phyloP scores from a whole-genome alignment of 1,140 invertebrate genomes.

The Ceratosolen solmsi region DNA sequence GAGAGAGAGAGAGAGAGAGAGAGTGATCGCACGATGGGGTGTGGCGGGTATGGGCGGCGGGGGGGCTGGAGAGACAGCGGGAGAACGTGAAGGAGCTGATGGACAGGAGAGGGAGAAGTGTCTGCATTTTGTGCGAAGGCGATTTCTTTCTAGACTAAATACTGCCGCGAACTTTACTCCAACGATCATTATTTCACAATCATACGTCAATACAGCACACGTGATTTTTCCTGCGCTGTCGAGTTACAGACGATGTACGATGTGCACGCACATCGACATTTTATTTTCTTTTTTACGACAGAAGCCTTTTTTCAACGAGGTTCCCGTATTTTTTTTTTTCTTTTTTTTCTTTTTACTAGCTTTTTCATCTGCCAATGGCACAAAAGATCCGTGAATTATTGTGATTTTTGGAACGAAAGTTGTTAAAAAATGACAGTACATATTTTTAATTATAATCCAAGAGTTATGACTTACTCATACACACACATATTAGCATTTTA shows the following conservation, averaged over 20 bases:
- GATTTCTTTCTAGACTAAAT: conserved; percentile 14
- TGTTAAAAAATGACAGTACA: no score
- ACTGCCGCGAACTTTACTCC: background rate
- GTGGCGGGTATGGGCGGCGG: no score
- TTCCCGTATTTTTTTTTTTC: background rate
- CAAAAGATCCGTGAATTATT: no score
- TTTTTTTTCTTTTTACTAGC: no score
- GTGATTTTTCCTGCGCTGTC: background rate
- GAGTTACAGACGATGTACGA: background rate
- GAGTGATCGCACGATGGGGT: no score
- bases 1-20: no score
- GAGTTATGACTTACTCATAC: no score
- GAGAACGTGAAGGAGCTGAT: background rate
- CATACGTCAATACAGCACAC: background rate
- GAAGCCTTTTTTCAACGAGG: background rate
- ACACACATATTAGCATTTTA: no score
- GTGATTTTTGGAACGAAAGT: no score
- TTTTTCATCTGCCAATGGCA: no score
- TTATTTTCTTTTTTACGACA: background rate
- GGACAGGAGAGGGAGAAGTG: background rate
- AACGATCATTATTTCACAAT: background rate
- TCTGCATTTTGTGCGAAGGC: background rate
- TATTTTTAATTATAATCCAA: no score
- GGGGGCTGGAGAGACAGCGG: background rate
- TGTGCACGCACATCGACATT: background rate